Base-by-base conservation (phyloP, 2,888 invertebrate species). In the Rotaria macrura region DNA sequence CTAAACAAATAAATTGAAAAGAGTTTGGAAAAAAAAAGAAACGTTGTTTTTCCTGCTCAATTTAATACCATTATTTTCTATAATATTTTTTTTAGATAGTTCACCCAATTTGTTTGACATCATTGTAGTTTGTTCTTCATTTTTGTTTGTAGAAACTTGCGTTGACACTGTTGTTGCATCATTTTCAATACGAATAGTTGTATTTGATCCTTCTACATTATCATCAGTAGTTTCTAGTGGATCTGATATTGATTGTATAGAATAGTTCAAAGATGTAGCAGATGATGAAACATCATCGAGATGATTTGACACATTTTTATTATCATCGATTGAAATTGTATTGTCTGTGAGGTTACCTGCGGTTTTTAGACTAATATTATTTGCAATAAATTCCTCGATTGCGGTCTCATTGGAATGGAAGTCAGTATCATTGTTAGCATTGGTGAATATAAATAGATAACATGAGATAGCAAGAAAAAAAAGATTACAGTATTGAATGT, bases 21-120 rank as follows among this genome's bases (percentile, higher is more conserved):
- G 1, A 20, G 40, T 23, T n/a, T n/a, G n/a, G n/a, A n/a, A n/a
- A n/a, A 20, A 47, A 47, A 47, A 9, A 47, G 14, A 47, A 47
- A 12, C 2, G 1, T 9, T 47, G 10, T 47, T 47, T 47, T 47
- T 47, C 10, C 14, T 74, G n/a, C n/a, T n/a, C n/a, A n/a, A n/a
- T n/a, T n/a, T n/a, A n/a, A 23, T 74, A 79, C 43, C 79, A 40
- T 12, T 43, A 43, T 43, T 7, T 79, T 43, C 87, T 38, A 90
- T 89, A 87, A 87, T 89, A 89, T 90, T 89, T 86, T 88, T 89
- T 79, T 89, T 89, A 12, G 89, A 89, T 87, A 89, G 88, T 29
- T 88, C 88, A 88, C 90, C 90, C 86, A 88, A 34, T 34, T 2
- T 34, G 20, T 29, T 12, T 6, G 34, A 65, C 34, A 34, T 5